Base-by-base conservation (phyloP, 2,797 vertebrate species). In the Esox lucius region DNA sequence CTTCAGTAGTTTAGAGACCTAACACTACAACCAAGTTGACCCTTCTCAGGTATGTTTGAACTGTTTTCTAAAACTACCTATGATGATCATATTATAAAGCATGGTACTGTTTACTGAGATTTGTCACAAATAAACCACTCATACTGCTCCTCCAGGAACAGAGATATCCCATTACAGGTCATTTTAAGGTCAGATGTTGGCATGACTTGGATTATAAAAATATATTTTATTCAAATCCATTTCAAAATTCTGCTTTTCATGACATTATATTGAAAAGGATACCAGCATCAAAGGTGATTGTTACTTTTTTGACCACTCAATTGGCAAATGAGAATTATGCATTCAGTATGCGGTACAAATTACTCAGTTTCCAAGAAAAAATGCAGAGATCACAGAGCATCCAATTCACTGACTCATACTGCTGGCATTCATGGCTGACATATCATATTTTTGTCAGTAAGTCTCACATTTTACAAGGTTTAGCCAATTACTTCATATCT, bases 201-300 rank as follows among this genome's bases (percentile, higher is more conserved):
- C 7, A 74, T 56, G 26, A 28, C 28, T 26, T 66, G 28, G 17
- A 48, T 69, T 46, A 13, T 13, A 11, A 24, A 24, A 24, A 61
- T 24, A 12, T 9, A 12, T 61, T 74, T 76, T 64, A 72, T 65
- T 72, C 51, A 17, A 62, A 33, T 31, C 1, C 26, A 70, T 70
- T 74, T 74, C 53, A 66, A 67, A 70, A 71, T 48, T 70, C 15
- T 70, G 48, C 76, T 75, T 33, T 31, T 77, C 31, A 66, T 62
- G n/a, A 68, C 19, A 56, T 33, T 16, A 51, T 51, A 67, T 56
- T 61, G 49, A 59, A 17, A 71, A 39, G 16, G 28, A 72, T 33
- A 71, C 62, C 51, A 6, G 62, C 66, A 69, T 74, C 64, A 72
- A 71, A 56, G 73, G 61, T n/a, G 33, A 31, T 59, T 68, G 33